Conservation (phyloP, 2,888 invertebrate genomes). For the Smittia aterrima region DNA sequence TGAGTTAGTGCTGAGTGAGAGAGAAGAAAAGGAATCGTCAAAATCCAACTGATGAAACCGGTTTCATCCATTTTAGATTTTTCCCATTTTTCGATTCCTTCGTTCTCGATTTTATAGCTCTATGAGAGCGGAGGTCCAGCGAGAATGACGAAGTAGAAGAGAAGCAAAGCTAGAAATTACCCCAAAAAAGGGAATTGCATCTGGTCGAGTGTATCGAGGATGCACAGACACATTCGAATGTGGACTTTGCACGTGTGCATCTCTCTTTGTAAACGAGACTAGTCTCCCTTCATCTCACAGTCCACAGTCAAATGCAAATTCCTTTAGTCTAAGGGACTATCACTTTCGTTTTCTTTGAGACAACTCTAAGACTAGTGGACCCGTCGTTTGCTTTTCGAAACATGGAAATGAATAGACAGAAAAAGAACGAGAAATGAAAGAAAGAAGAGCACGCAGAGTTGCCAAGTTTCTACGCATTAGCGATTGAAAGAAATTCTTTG, state of each 20-base stretch:
- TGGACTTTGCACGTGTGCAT: slow-evolving; percentile 33
- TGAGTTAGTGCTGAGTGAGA: neutral
- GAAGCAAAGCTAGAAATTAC: neutral
- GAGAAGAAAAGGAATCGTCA: neutral
- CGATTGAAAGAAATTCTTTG: neutral
- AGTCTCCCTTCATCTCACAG: neutral
- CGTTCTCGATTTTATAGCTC: neutral
- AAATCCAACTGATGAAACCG: slow-evolving; percentile 16
- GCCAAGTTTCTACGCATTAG: slow-evolving; percentile 16
- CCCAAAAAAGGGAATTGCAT: slow-evolving; percentile 27
- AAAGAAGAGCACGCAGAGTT: slow-evolving; percentile 3
- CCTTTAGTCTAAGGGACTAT: neutral
- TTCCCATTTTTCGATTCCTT: neutral
- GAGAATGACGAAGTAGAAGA: neutral
- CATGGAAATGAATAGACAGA: slow-evolving; percentile 10
- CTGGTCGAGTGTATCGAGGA: slow-evolving; percentile 13
- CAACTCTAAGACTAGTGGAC: slow-evolving; percentile 2
- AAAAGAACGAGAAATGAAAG: neutral
- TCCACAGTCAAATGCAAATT: slow-evolving; percentile 13
- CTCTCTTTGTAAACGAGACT: neutral
- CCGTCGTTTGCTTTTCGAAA: slow-evolving; percentile 12
- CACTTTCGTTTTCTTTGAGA: slow-evolving; percentile 37
- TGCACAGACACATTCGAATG: neutral
- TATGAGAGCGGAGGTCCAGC: neutral
- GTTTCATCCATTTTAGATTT: slow-evolving; percentile 36